Percentiles rank a stretch among this genome's conserved stretches.
Conservation (phyloP, 2,113 vertebrate genomes). For the Amphiprion ocellaris region DNA sequence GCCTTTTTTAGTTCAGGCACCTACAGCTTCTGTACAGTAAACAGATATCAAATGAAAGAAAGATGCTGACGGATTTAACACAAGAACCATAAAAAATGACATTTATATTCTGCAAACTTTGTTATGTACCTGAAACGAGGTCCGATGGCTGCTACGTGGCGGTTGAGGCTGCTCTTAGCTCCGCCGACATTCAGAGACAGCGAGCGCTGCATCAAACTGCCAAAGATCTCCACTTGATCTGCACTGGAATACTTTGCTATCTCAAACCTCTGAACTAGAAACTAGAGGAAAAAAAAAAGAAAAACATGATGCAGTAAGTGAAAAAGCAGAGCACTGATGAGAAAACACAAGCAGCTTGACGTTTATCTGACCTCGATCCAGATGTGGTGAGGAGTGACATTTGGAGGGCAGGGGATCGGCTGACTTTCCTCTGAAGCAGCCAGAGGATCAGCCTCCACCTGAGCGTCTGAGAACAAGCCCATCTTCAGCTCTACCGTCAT, state of each 20-base stretch:
- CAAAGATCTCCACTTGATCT: conserved; percentile 98
- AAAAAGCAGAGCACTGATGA: neutral
- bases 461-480: conserved; percentile 93
- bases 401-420: conserved; percentile 92
- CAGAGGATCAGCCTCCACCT: conserved; percentile 95
- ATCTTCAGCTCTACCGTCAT: conserved; percentile 98
- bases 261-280: conserved; percentile 96
- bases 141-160: conserved; percentile 97
- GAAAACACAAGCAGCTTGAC: neutral
- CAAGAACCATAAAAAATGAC: neutral
- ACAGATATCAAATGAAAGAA: too few relatives aligned
- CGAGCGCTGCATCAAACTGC: conserved; percentile 93
- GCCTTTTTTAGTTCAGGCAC: too few relatives aligned
- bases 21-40: too few relatives aligned
- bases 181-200: conserved; percentile 94
- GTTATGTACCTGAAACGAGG: conserved; percentile 92
- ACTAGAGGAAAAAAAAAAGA: conserved; percentile 79
- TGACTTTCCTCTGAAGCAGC: conserved; percentile 97
- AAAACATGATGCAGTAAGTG: neutral
- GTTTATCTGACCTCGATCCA: conserved; percentile 92
- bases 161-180: conserved; percentile 90
- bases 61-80: neutral
- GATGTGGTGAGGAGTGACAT: conserved; percentile 95
- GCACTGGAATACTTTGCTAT: conserved; percentile 99
- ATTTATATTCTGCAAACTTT: neutral